Percentiles rank a stretch among this genome's conserved stretches.
Evolutionary conservation across 1,140 invertebrate genomes (phyloP).

Genomic region (Bradynema listronoti): DNA sequence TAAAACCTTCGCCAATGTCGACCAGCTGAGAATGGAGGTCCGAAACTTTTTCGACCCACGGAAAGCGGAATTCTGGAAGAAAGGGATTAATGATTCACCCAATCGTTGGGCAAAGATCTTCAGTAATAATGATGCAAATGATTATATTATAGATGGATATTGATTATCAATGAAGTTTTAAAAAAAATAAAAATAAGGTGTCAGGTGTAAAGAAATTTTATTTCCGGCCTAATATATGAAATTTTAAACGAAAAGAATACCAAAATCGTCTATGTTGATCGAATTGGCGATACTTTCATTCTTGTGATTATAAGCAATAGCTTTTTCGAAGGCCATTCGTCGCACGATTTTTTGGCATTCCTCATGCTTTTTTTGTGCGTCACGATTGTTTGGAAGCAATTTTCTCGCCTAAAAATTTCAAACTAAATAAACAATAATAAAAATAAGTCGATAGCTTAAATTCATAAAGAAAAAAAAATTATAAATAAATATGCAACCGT

Average conservation of each 20-base stretch:
- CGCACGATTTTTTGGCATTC: conserved; percentile 95
- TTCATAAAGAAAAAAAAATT: conserved; percentile 17
- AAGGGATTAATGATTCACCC: too few relatives aligned
- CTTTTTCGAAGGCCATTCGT: conserved; percentile 88
- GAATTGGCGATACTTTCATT: conserved; percentile 76
- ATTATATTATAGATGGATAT: too few relatives aligned
- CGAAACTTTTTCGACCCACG: too few relatives aligned
- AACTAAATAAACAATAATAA: conserved; percentile 11
- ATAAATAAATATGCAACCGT: conserved; percentile 67
- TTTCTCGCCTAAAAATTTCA: conserved; percentile 71
- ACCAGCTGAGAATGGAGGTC: too few relatives aligned
- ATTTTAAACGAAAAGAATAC: conserved; percentile 66
- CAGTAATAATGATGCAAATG: too few relatives aligned
- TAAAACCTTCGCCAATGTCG: too few relatives aligned
- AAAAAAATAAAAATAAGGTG: too few relatives aligned
- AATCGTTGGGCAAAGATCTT: too few relatives aligned
- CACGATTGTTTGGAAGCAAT: conserved; percentile 81
- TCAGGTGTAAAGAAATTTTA: too few relatives aligned
- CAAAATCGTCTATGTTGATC: conserved; percentile 80
- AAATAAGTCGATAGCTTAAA: neutral
- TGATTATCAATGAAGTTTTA: too few relatives aligned
- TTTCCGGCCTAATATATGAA: too few relatives aligned
- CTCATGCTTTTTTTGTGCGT: conserved; percentile 81
- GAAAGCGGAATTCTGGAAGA: too few relatives aligned
- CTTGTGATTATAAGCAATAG: conserved; percentile 83